Percentiles rank a stretch among this genome's conserved stretches.
These are phyloP conservation scores for Cydia splendana DNA, from an alignment of 1,140 invertebrate species.

Conservation along the genomic window DNA sequence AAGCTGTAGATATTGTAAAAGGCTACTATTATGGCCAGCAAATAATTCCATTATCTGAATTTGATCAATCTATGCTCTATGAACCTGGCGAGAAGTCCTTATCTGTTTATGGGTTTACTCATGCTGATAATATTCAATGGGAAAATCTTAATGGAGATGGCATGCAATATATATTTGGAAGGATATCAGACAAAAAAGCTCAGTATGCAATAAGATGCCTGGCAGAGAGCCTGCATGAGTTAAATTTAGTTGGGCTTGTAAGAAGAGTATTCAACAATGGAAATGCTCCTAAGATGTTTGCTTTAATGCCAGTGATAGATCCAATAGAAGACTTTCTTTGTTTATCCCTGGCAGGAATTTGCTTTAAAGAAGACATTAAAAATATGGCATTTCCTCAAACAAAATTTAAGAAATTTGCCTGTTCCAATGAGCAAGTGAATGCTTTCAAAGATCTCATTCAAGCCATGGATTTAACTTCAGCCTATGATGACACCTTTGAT, in stretches of 20 bases:
- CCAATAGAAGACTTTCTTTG: slow-evolving; percentile 61
- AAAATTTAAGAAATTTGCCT: slow-evolving; percentile 64
- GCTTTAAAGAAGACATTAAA: slow-evolving; percentile 75
- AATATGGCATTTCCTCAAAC: slow-evolving; percentile 71
- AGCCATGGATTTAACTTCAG: slow-evolving; percentile 73
- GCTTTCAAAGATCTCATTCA: slow-evolving; percentile 74
- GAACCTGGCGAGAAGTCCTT: slow-evolving; percentile 67
- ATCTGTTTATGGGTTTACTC: slow-evolving; percentile 72
- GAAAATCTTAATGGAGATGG: slow-evolving; percentile 71
- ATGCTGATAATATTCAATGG: slow-evolving; percentile 65
- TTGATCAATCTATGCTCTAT: slow-evolving; percentile 70
- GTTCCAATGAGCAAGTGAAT: slow-evolving; percentile 65
- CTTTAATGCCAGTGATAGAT: slow-evolving; percentile 73
- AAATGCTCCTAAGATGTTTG: slow-evolving; percentile 73
- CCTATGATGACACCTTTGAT: slow-evolving; percentile 70
- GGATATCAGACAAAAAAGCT: slow-evolving; percentile 69
- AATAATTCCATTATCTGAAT: slow-evolving; percentile 67
- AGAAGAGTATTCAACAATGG: slow-evolving; percentile 72
- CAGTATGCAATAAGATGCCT: slow-evolving; percentile 68
- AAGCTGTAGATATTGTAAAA: slow-evolving; percentile 51
- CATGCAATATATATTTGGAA: slow-evolving; percentile 68
- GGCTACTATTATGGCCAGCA: slow-evolving; percentile 71
- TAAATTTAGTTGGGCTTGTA: slow-evolving; percentile 67
- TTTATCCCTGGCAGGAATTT: slow-evolving; percentile 67
- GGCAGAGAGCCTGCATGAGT: slow-evolving; percentile 60